A percentile compares a stretch with the other conserved stretches of the same genome.
Evolutionary conservation across 2,888 invertebrate genomes (phyloP).

Genomic region (Dasysyrphus tricinctus): DNA sequence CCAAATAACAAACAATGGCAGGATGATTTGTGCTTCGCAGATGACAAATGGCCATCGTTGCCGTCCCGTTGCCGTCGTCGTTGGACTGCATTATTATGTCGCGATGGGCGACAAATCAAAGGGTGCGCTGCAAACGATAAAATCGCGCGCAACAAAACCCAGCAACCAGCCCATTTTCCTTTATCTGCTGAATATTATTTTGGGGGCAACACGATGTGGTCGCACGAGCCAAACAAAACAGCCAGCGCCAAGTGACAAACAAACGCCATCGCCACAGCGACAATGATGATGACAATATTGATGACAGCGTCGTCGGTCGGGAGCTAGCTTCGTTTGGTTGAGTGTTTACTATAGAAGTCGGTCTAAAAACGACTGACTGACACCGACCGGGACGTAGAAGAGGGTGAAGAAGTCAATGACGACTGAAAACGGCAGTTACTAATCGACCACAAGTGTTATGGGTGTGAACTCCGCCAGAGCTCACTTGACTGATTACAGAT

Average conservation of each 20-base stretch:
- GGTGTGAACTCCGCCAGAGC: conserved; percentile 56
- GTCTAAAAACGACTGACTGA: neutral
- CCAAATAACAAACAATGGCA: conserved; percentile 48
- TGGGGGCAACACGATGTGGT: conserved; percentile 70
- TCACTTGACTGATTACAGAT: conserved; percentile 66
- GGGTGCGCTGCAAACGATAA: conserved; percentile 56
- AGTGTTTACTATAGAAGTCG: too few relatives aligned
- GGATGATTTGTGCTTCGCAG: conserved; percentile 71
- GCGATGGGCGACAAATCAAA: conserved; percentile 70
- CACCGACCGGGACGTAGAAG: neutral
- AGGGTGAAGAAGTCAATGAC: neutral
- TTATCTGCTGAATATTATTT: conserved; percentile 46
- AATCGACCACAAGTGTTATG: conserved; percentile 72
- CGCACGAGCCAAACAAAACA: conserved; percentile 64
- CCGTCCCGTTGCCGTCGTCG: neutral
- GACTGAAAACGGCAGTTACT: conserved; percentile 60
- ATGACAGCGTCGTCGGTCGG: conserved; percentile 57
- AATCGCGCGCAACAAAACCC: conserved; percentile 9
- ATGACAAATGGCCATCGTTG: conserved; percentile 72
- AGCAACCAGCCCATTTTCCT: neutral
- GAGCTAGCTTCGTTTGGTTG: conserved; percentile 25
- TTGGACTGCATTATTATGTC: conserved; percentile 68
- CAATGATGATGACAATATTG: conserved; percentile 68
- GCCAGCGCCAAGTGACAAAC: conserved; percentile 61
- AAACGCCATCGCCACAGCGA: conserved; percentile 45